Conservation (phyloP, 37 sponge, comb jelly and placozoan species). For the Cladorhizidae sp. region DNA sequence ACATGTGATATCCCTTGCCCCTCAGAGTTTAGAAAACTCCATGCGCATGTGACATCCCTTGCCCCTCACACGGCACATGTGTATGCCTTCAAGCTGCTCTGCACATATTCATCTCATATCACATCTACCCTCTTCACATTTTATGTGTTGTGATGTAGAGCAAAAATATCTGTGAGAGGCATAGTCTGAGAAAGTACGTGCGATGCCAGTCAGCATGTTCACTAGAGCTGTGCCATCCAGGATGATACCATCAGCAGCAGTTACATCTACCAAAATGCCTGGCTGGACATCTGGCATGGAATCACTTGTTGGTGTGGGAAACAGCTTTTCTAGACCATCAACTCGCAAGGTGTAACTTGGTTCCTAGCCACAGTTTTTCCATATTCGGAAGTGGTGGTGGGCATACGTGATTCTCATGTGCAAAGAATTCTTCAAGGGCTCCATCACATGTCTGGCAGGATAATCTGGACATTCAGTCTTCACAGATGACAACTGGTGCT, state of each 20-base stretch:
- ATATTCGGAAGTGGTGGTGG: conserved; percentile 25
- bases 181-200: neutral
- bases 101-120: neutral
- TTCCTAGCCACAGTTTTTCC: conserved; percentile 1
- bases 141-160: neutral
- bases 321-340: neutral
- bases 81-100: no score
- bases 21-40: no score
- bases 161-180: neutral
- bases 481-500: neutral
- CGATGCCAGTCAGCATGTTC: neutral
- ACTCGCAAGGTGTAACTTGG: neutral
- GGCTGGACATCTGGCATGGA: no score
- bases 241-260: neutral
- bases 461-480: neutral
- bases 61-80: no score
- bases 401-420: conserved; percentile 13
- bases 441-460: neutral
- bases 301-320: neutral
- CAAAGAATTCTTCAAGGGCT: conserved; percentile 8
- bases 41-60: no score
- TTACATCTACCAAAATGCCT: neutral
- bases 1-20: no score
- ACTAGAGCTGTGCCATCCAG: neutral
- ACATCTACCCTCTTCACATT: neutral